phyloP scores from a whole-genome alignment of 2,888 invertebrate species.

The Lochmaea capreae region DNA sequence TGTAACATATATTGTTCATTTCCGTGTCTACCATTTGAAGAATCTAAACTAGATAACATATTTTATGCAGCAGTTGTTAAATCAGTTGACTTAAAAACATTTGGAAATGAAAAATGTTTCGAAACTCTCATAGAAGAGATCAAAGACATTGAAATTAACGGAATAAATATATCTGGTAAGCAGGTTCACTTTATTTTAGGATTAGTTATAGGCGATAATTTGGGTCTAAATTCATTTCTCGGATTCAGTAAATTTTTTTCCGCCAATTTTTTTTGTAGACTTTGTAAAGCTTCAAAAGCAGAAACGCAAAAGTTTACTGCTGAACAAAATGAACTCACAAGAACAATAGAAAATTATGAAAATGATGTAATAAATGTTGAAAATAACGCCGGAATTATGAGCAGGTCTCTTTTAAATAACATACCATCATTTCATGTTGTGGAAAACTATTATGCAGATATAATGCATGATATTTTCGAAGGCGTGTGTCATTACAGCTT shows the following conservation, averaged over 20 bases:
- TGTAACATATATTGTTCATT: conserved; percentile 50
- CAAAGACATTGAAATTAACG: background rate
- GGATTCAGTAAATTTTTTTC: conserved; percentile 46
- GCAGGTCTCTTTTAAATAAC: conserved; percentile 41
- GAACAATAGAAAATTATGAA: conserved; percentile 46
- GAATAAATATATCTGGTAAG: background rate
- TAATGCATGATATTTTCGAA: conserved; percentile 49
- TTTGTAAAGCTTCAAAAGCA: conserved; percentile 40
- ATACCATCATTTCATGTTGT: conserved; percentile 50
- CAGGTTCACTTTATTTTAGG: conserved; percentile 45
- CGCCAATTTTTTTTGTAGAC: conserved; percentile 43
- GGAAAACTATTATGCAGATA: conserved; percentile 44
- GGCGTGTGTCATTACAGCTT: conserved; percentile 45
- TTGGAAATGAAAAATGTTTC: conserved; percentile 35
- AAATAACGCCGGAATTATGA: conserved; percentile 30
- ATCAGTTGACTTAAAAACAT: conserved; percentile 45
- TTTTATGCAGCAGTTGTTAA: conserved; percentile 46
- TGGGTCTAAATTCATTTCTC: conserved; percentile 46
- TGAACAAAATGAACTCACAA: conserved; percentile 38
- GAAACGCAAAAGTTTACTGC: conserved; percentile 24
- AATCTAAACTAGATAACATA: conserved; percentile 46
- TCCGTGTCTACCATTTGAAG: conserved; percentile 45
- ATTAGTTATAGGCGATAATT: conserved; percentile 46
- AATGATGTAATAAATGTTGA: conserved; percentile 26
- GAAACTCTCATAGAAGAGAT: background rate